Percentiles rank a stretch among this genome's conserved stretches.
Conservation (phyloP, 1,140 invertebrate species). For the Drosophila paulistorum region DNA sequence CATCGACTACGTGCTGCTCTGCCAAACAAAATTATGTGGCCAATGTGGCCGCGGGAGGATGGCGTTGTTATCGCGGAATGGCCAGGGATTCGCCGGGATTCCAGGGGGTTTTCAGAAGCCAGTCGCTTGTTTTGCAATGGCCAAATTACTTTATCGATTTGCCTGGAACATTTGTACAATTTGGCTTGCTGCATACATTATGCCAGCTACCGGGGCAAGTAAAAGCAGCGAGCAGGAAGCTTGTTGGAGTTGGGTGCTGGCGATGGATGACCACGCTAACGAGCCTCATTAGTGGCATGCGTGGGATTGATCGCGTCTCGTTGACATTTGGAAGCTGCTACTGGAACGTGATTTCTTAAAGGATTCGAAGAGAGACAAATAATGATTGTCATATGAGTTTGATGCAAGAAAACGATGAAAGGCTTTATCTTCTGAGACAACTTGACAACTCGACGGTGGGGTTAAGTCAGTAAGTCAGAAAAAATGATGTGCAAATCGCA, state of each 20-base stretch:
- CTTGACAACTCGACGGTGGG: background rate
- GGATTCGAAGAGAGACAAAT: slow-evolving; percentile 25
- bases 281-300: slow-evolving; percentile 81
- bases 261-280: slow-evolving; percentile 69
- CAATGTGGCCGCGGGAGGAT: slow-evolving; percentile 50
- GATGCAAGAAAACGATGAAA: slow-evolving; percentile 6
- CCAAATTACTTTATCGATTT: slow-evolving; percentile 82
- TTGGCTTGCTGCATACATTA: slow-evolving; percentile 77
- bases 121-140: slow-evolving; percentile 63
- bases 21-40: slow-evolving; percentile 80
- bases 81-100: background rate
- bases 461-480: background rate
- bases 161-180: slow-evolving; percentile 74
- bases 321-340: slow-evolving; percentile 53
- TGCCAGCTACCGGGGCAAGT: background rate
- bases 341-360: slow-evolving; percentile 69
- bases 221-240: slow-evolving; percentile 1
- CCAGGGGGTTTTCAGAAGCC: slow-evolving; percentile 3
- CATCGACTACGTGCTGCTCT: slow-evolving; percentile 63
- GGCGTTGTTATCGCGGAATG: slow-evolving; percentile 8
- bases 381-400: slow-evolving; percentile 39
- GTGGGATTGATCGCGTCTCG: slow-evolving; percentile 60
- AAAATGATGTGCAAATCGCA: background rate
- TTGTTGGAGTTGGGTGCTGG: background rate
- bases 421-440: background rate